phyloP scores from a whole-genome alignment of 2,888 invertebrate species.

The Kryphioiulus occultus region DNA sequence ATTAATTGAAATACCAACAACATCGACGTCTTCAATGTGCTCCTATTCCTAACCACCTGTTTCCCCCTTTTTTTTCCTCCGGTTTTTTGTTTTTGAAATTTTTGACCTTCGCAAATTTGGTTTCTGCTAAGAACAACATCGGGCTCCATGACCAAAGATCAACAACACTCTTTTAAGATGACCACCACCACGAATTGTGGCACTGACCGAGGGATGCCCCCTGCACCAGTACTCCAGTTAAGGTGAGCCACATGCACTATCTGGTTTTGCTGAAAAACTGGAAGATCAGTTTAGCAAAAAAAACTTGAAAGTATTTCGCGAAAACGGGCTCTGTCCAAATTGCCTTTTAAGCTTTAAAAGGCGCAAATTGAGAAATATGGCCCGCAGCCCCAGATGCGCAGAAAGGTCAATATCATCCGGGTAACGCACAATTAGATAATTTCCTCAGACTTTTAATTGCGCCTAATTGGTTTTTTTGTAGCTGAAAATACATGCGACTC shows the following conservation, averaged over 20 bases:
- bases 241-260: not conserved
- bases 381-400: not conserved
- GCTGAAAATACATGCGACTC: not conserved
- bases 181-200: conserved; percentile 44
- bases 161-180: conserved; percentile 39
- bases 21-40: not conserved
- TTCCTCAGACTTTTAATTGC: not conserved
- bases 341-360: not conserved
- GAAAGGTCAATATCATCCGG: conserved; percentile 33
- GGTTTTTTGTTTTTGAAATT: not conserved
- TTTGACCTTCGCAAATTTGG: not conserved
- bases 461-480: not conserved
- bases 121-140: not conserved
- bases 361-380: not conserved
- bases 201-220: conserved; percentile 44
- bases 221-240: conserved; percentile 20
- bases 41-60: conserved; percentile 36
- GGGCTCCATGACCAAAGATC: conserved; percentile 32
- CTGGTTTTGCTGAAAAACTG: not conserved
- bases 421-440: conserved; percentile 12
- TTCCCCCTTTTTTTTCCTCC: not conserved
- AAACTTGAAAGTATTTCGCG: not conserved
- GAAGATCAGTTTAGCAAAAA: not conserved
- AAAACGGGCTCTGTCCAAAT: not conserved
- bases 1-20: too few relatives aligned